Base-by-base conservation (phyloP, 2,797 vertebrate species). In the Coendou prehensilis region DNA sequence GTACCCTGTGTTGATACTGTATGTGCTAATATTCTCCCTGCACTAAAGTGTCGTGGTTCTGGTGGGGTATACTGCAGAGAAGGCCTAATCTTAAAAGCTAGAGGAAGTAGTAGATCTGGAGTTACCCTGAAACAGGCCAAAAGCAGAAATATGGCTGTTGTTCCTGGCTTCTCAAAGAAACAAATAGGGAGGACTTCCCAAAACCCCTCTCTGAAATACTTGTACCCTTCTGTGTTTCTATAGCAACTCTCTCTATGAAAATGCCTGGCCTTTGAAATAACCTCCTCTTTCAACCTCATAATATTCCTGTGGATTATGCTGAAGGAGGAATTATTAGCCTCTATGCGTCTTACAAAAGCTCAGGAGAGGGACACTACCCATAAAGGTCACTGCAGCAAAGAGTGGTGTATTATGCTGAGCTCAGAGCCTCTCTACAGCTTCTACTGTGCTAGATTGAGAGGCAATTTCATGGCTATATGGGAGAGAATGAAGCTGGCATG, bases 201-300 rank as follows among this genome's bases (percentile, higher is more conserved):
- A 90, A 81, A 6, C 41, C 81, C 81, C 87, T 87, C 90, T 89
- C 87, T 57, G 61, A 97, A 96, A 87, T 67, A 54, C 41, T 86
- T 92, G 52, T 83, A 64, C 3, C 30, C 82, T 59, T 90, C 78
- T 95, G 89, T 61, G 96, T 97, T 97, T 94, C 97, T 90, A 97
- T 94, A 95, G 94, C 81, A 97, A 97, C 96, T 63, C 81, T 52
- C 67, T 95, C 78, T 83, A 76, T 88, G 91, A 85, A 96, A 95
- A 93, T 86, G 47, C 67, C 89, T 92, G 61, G 57, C 50, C 87
- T 95, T 97, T 97, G 45, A 95, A 96, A 96, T 90, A 92, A 93
- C 41, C 67, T 96, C 75, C 67, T 93, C 54, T 93, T 95, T 93
- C 95, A 96, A 67, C 33, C 4, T 84, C 81, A 63, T 69, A 88